A percentile compares a stretch with the other conserved stretches of the same genome.
phyloP scores from a whole-genome alignment of 2,888 invertebrate genomes.

The Thymelicus acteon region DNA sequence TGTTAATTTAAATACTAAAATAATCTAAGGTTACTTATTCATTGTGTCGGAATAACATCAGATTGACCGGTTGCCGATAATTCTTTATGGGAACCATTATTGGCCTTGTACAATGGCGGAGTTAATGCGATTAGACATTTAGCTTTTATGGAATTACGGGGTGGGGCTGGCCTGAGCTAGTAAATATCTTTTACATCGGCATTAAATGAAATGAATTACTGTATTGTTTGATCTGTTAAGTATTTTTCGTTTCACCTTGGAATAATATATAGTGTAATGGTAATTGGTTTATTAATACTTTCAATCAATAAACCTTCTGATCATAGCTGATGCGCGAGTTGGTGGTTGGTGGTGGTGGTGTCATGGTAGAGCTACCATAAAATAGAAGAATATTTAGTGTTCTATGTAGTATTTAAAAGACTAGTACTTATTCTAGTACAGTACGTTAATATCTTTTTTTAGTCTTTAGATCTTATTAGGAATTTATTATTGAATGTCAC shows the following conservation, averaged over 20 bases:
- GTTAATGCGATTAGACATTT: not conserved
- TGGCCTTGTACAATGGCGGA: conserved; percentile 12
- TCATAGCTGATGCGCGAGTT: no score
- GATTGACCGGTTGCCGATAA: not conserved
- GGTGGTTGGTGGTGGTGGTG: no score
- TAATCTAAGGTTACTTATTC: not conserved
- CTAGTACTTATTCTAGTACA: no score
- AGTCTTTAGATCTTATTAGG: no score
- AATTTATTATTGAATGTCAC: no score
- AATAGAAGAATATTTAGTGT: no score
- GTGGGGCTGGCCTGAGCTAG: not conserved
- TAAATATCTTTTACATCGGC: conserved; percentile 18
- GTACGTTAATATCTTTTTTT: no score
- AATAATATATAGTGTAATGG: not conserved
- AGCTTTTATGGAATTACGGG: conserved; percentile 13
- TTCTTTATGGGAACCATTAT: conserved; percentile 1
- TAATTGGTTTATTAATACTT: no score
- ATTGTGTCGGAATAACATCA: not conserved
- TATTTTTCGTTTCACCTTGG: conserved; percentile 3
- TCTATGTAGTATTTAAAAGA: no score
- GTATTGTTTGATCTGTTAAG: conserved; percentile 11
- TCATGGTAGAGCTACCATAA: no score
- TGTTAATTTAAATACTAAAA: conserved; percentile 4
- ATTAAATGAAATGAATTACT: conserved; percentile 6
- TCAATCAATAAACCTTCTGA: no score